These are phyloP conservation scores for Bathynomus jamesi DNA, from an alignment of 1,140 invertebrate genomes.

Conservation along the genomic window DNA sequence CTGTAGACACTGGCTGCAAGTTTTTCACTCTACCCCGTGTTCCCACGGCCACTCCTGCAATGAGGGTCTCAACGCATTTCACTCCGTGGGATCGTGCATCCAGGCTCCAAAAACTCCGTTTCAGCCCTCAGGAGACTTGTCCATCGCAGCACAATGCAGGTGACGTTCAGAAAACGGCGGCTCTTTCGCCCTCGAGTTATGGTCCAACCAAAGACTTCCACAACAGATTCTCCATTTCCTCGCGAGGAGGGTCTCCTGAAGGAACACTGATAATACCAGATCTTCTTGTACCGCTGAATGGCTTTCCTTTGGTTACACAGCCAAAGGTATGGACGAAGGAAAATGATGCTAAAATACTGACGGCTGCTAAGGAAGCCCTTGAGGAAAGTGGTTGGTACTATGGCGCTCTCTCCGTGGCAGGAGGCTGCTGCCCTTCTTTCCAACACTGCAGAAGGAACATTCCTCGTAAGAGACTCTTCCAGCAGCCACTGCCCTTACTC, in stretches of 20 bases:
- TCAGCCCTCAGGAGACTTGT: not conserved
- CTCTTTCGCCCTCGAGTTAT: not conserved
- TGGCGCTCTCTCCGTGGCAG: slow-evolving; percentile 61
- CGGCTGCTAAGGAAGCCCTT: slow-evolving; percentile 35
- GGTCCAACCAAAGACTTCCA: not conserved
- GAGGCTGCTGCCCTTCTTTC: slow-evolving; percentile 58
- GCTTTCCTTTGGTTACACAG: not conserved
- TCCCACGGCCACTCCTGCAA: not conserved
- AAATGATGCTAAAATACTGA: slow-evolving; percentile 30
- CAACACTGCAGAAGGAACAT: slow-evolving; percentile 57
- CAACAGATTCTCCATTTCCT: not conserved
- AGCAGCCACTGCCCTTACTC: slow-evolving; percentile 70
- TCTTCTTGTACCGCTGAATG: too few relatives aligned
- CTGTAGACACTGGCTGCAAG: not conserved
- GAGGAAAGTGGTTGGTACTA: slow-evolving; percentile 61
- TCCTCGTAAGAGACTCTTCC: slow-evolving; percentile 69
- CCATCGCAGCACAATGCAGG: not conserved
- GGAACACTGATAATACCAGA: too few relatives aligned
- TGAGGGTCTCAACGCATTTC: not conserved
- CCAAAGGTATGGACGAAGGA: slow-evolving; percentile 3
- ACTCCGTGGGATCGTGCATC: too few relatives aligned
- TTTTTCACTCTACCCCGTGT: not conserved
- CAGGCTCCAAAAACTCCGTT: too few relatives aligned
- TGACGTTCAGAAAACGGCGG: not conserved
- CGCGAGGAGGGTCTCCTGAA: not conserved